phyloP scores from a whole-genome alignment of 2,888 invertebrate species.

The Drosophila vallismaia region DNA sequence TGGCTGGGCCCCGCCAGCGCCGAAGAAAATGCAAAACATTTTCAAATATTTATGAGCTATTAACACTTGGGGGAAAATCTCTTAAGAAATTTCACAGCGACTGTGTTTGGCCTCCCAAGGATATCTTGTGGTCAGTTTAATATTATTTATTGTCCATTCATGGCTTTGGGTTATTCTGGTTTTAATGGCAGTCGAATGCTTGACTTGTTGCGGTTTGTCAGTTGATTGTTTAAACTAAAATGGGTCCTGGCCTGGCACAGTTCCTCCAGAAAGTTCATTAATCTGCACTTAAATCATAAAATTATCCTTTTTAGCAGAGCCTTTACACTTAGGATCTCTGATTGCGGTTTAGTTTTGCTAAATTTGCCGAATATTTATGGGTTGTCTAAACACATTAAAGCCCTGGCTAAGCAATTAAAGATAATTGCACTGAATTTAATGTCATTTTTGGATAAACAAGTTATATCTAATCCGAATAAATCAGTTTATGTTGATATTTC shows the following conservation, averaged over 20 bases:
- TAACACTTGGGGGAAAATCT: constrained; percentile 71
- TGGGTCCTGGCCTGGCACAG: too few relatives aligned
- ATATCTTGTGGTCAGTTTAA: constrained; percentile 37
- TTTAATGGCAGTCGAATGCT: constrained; percentile 32
- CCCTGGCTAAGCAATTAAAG: too few relatives aligned
- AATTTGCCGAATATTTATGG: constrained; percentile 6
- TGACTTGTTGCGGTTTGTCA: constrained; percentile 32
- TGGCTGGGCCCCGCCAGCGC: constrained; percentile 13
- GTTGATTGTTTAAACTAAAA: constrained; percentile 14
- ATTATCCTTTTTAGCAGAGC: constrained; percentile 8
- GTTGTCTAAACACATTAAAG: not conserved
- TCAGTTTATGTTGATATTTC: not conserved
- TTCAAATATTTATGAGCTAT: constrained; percentile 80
- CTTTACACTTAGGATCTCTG: constrained; percentile 15
- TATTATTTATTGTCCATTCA: constrained; percentile 45
- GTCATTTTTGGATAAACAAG: not conserved
- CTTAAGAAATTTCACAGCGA: constrained; percentile 31
- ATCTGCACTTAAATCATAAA: constrained; percentile 35
- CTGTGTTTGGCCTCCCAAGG: constrained; percentile 17
- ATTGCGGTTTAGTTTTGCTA: constrained; percentile 23
- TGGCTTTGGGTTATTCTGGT: constrained; percentile 41
- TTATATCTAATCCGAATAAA: not conserved
- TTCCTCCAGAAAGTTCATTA: constrained; percentile 16
- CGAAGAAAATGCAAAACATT: constrained; percentile 74
- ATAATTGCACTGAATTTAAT: not conserved